Base-by-base conservation (phyloP, 1,140 invertebrate genomes). In the Aphelinus certus region DNA sequence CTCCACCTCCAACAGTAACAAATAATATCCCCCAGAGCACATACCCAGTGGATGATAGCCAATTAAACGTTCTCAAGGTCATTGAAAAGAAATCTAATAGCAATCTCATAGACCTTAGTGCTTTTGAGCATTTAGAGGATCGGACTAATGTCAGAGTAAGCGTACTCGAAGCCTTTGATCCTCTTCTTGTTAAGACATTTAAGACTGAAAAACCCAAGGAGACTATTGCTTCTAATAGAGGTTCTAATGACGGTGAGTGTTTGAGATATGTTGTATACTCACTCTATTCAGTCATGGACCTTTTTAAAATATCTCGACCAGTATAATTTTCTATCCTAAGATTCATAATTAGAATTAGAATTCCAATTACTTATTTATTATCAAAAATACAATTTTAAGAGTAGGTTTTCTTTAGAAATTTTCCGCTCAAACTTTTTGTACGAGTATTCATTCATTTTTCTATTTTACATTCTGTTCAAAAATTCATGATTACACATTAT, bases 151-250 rank as follows among this genome's bases (percentile, higher is more conserved):
- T 92, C 76, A 89, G 93, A 84, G 93, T 94, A 73, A 94, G 93
- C 85, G 93, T 96, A 76, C 85, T 96, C 79, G 94, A 95, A 86
- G 93, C 93, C 69, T 95, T 95, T 86, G 94, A 95, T 90, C 94
- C 94, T 75, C 88, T 96, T 83, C 88, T 94, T 76, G 90, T 88
- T 65, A 87, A 90, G 83, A 89, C 85, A 77, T 89, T 88, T 63
- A 87, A 90, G 83, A 89, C 85, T 80, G 86, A 89, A 65, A 82
- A 83, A 62, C 69, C 71, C 56, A 77, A 57, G 47, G 81, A 83
- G n/a, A 80, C 58, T 42, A 26, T 70, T 9, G 81, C 76, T 71
- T 79, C 80, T 63, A 58, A 68, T 43, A 81, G 79, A 72, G 62
- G 45, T 66, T 53, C 43, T 55, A 61, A 64, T 9, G 80, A 83